A percentile compares a stretch with the other conserved stretches of the same genome.
phyloP scores from a whole-genome alignment of 2,797 vertebrate species.

The Hippocampus kuda region DNA sequence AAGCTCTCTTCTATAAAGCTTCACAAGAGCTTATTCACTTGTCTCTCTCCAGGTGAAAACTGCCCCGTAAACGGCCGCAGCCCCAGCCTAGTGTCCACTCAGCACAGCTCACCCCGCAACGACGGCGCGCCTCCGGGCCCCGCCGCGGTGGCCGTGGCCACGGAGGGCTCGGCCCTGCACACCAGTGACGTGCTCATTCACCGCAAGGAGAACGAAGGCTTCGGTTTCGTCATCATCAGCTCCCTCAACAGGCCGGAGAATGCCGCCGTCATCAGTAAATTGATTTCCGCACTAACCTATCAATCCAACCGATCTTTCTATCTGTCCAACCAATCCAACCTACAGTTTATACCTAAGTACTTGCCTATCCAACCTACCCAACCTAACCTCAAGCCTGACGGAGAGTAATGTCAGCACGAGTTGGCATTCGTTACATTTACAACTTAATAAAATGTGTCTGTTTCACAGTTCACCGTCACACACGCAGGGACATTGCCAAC shows the following conservation, averaged over 20 bases:
- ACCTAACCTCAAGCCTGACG: too few relatives aligned
- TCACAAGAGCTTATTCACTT: not conserved
- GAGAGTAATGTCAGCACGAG: too few relatives aligned
- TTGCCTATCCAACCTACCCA: too few relatives aligned
- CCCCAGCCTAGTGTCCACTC: conserved; percentile 85
- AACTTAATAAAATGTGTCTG: too few relatives aligned
- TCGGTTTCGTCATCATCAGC: conserved; percentile 98
- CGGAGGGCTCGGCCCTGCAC: conserved; percentile 75
- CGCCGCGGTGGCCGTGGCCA: conserved; percentile 56
- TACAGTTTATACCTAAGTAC: too few relatives aligned
- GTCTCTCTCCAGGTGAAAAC: conserved; percentile 73
- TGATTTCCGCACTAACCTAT: not conserved
- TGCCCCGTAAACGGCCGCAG: conserved; percentile 91
- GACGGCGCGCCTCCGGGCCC: conserved; percentile 74
- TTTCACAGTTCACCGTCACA: too few relatives aligned
- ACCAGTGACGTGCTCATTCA: conserved; percentile 93
- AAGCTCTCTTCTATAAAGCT: not conserved
- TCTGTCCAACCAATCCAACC: too few relatives aligned
- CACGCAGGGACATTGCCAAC: too few relatives aligned
- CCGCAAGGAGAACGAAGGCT: conserved; percentile 96
- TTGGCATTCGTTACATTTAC: too few relatives aligned
- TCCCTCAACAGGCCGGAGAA: conserved; percentile 94
- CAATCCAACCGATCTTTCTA: not conserved
- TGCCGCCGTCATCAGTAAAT: conserved; percentile 86
- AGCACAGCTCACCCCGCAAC: conserved; percentile 92